phyloP scores from a whole-genome alignment of 2,888 invertebrate species.

The Monochamus alternatus region DNA sequence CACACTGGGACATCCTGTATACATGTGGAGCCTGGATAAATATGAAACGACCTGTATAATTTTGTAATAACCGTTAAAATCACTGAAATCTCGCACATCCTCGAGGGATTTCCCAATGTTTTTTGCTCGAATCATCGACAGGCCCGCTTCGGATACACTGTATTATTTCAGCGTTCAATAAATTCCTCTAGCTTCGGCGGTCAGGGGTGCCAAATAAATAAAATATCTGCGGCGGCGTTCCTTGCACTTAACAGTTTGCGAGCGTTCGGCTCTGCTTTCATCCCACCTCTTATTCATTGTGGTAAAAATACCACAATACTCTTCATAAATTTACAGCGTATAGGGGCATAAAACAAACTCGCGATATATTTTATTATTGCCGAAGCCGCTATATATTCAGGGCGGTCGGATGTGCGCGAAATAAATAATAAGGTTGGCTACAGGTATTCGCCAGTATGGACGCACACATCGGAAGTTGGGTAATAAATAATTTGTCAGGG shows the following conservation, averaged over 20 bases:
- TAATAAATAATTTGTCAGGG: constrained; percentile 10
- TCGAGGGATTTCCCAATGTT: no score
- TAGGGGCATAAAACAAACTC: constrained; percentile 20
- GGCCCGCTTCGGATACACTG: not conserved
- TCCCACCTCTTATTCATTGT: constrained; percentile 11
- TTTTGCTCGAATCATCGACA: not conserved
- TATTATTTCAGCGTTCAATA: not conserved
- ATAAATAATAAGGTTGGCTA: constrained; percentile 17
- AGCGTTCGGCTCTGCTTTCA: constrained; percentile 4
- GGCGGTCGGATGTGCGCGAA: constrained; percentile 14
- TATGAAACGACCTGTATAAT: no score
- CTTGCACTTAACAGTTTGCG: not conserved
- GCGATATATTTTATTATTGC: constrained; percentile 25
- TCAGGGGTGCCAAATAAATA: not conserved
- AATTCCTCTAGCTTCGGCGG: not conserved
- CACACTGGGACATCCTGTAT: no score
- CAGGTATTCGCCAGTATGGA: constrained; percentile 5
- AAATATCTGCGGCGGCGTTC: constrained; percentile 3
- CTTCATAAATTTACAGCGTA: constrained; percentile 19
- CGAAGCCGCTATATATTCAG: constrained; percentile 12
- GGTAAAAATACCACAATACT: constrained; percentile 26
- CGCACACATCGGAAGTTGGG: constrained; percentile 11
- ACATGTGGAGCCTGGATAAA: no score
- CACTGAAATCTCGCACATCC: no score
- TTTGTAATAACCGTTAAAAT: no score